Base-by-base conservation (phyloP, 2,113 vertebrate species). In the Cyanoramphus novaezelandiae region DNA sequence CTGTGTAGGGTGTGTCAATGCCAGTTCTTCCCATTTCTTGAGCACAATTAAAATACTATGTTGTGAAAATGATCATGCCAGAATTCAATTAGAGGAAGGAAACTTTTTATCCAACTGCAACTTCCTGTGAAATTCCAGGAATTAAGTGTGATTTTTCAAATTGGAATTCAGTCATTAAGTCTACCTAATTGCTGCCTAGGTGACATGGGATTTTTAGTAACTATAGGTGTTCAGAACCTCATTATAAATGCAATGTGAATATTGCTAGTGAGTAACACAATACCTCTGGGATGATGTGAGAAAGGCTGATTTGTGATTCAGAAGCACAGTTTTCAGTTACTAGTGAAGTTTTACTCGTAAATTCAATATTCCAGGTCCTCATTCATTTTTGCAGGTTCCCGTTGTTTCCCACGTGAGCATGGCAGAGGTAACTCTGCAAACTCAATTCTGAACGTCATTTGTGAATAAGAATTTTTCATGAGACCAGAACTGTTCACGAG, bases 111-210 rank as follows among this genome's bases (percentile, higher is more conserved):
- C 17, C 49, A 17, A 2, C 16, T 74, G 65, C 70, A 82, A 39
- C 70, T 80, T 87, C 91, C 90, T 88, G 84, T 84, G 70, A 80
- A 94, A 82, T 90, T 77, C 81, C 84, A 90, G 93, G 79, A 90
- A 94, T 76, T 79, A 86, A 88, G 71, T 44, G 24, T 74, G 72
- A 90, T 86, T 86, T 94, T 95, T 79, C 71, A 13, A 23, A 68
- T 35, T 90, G 88, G 94, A 93, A 94, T 88, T 86, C 23, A 19
- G 3, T 90, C 31, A 55, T 88, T 33, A 59, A 77, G 9, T 64
- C 46, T 70, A 44, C 6, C 12, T 83, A 90, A 93, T 80, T 90
- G 68, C 75, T 70, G n/a, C 52, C 15, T 72, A 37, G 41, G 41
- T 90, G 77, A 33, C 7, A 13, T 23, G 19, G 63, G 55, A 33